Conservation (phyloP, 2,888 invertebrate genomes). For the Himalopsyche japonica region DNA sequence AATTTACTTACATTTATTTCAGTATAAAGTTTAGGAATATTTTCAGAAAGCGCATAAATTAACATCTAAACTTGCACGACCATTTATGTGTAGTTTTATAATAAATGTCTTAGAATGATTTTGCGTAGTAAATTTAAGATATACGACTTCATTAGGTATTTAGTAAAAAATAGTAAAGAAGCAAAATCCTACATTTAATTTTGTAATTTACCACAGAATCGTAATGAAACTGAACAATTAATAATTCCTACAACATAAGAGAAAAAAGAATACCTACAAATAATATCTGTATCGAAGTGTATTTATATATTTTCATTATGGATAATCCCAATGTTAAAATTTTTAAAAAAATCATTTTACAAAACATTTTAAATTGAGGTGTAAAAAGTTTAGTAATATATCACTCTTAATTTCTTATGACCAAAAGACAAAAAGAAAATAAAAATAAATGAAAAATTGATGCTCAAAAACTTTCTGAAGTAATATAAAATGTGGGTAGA, state of each 20-base stretch:
- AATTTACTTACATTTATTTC: neutral
- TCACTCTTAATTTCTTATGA: neutral
- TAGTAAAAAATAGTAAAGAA: constrained; percentile 19
- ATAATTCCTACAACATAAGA: too few relatives aligned
- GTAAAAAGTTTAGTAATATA: neutral
- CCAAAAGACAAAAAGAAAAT: too few relatives aligned
- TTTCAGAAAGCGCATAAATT: neutral
- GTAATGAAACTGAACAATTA: neutral
- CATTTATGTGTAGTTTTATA: neutral
- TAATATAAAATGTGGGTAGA: too few relatives aligned
- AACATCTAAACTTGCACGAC: neutral
- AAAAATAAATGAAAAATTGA: too few relatives aligned
- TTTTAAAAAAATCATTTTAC: too few relatives aligned
- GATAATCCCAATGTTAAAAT: neutral
- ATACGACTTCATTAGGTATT: constrained; percentile 8
- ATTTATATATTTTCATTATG: neutral
- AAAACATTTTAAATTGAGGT: neutral
- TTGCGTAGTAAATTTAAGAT: neutral
- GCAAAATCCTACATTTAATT: neutral
- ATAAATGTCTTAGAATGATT: neutral
- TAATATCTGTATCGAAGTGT: neutral
- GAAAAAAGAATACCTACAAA: too few relatives aligned
- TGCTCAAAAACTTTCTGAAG: too few relatives aligned
- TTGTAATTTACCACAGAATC: neutral
- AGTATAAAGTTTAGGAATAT: neutral